A percentile compares a stretch with the other conserved stretches of the same genome.
Evolutionary conservation across 2,113 vertebrate species (phyloP).

Genomic region (Ptilorrhoa leucosticta): DNA sequence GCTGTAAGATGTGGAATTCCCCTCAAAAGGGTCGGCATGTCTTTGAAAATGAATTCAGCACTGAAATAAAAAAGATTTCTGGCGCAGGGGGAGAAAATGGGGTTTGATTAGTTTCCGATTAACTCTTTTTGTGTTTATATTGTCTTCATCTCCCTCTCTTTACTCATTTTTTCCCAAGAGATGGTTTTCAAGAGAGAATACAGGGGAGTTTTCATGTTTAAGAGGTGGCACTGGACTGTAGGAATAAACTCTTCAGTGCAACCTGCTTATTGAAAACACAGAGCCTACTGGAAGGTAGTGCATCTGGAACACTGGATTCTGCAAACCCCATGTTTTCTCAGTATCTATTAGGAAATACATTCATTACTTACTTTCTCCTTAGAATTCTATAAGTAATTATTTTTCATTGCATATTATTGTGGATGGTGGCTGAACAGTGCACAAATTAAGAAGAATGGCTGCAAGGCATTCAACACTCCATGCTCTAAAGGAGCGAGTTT

Average conservation of each 20-base stretch:
- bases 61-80: constrained; percentile 44
- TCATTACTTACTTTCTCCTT: neutral
- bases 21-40: constrained; percentile 73
- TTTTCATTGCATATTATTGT: neutral
- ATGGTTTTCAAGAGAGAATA: neutral
- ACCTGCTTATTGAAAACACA: neutral
- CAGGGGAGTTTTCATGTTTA: neutral
- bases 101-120: constrained; percentile 50
- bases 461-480: neutral
- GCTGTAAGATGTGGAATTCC: constrained; percentile 85
- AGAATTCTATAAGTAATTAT: neutral
- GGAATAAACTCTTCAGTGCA: neutral
- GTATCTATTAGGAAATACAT: neutral
- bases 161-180: neutral
- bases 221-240: neutral
- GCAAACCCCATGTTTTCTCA: neutral
- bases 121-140: constrained; percentile 52
- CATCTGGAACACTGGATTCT: neutral
- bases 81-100: neutral
- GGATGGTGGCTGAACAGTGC: neutral
- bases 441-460: neutral
- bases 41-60: constrained; percentile 67
- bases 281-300: neutral
- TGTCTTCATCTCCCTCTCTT: neutral
- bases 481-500: neutral